Percentiles rank a stretch among this genome's conserved stretches.
Conservation (phyloP, 2,797 vertebrate genomes). For the Dendrocincla fuliginosa region DNA sequence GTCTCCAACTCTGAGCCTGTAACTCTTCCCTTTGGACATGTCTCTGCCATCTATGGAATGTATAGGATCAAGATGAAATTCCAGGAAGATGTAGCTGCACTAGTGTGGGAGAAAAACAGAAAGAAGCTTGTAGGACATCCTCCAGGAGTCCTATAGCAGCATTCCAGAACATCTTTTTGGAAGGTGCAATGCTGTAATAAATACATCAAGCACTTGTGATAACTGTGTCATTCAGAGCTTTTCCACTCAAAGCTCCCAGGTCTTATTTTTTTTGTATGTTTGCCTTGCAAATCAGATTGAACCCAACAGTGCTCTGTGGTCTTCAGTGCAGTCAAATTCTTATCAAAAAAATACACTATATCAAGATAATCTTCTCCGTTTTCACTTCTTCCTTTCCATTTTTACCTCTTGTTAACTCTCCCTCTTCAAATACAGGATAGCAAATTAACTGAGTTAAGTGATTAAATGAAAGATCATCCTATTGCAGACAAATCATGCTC, state of each 20-base stretch:
- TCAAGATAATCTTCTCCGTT: not conserved
- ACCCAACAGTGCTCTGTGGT: not conserved
- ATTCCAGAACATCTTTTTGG: not conserved
- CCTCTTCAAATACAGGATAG: not conserved
- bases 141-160: not conserved
- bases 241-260: not conserved
- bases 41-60: not conserved
- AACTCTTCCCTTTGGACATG: not conserved
- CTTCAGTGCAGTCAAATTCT: not conserved
- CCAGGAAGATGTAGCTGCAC: not conserved
- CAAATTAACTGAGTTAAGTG: not conserved
- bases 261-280: not conserved
- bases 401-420: not conserved
- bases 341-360: not conserved
- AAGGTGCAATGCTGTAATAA: not conserved
- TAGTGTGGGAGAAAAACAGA: not conserved
- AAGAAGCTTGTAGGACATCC: not conserved
- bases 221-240: not conserved
- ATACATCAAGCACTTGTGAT: not conserved
- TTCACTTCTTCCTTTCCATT: slow-evolving; percentile 11
- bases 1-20: not conserved
- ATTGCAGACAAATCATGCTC: not conserved
- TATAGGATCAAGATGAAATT: not conserved
- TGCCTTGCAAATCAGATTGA: not conserved
- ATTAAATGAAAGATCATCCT: not conserved